Conservation (phyloP, 2,113 vertebrate species). For the Cynocephalus volans region DNA sequence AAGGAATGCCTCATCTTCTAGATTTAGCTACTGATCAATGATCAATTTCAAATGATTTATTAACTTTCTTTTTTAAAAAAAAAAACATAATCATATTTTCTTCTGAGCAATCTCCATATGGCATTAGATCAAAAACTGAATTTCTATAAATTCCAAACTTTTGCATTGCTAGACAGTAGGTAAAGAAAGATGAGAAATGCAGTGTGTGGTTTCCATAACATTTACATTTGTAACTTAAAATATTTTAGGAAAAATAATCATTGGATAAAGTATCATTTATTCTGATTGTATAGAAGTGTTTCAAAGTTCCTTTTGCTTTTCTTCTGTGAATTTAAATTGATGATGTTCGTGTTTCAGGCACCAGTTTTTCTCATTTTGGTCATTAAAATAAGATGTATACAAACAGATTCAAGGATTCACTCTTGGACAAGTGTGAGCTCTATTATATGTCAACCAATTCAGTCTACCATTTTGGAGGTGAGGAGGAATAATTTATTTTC, state of each 20-base stretch:
- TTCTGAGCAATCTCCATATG: background rate
- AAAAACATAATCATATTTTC: background rate
- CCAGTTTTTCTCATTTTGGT: background rate
- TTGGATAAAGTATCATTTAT: background rate
- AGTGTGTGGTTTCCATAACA: background rate
- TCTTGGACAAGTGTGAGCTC: background rate
- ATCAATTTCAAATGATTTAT: slow-evolving; percentile 35
- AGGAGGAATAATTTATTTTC: slow-evolving; percentile 32
- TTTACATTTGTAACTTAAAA: slow-evolving; percentile 36
- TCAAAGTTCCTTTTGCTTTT: slow-evolving; percentile 16
- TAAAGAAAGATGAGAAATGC: background rate
- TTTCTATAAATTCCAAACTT: slow-evolving; percentile 43
- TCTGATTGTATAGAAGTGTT: slow-evolving; percentile 2
- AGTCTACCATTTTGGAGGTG: background rate
- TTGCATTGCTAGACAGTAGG: slow-evolving; percentile 29
- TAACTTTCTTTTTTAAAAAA: slow-evolving; percentile 15
- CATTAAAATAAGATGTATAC: background rate
- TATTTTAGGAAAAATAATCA: slow-evolving; percentile 45
- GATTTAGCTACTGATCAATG: background rate
- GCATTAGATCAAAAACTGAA: slow-evolving; percentile 55
- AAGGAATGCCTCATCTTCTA: background rate
- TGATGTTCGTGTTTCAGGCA: background rate
- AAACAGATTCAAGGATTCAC: background rate
- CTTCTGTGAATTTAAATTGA: background rate
- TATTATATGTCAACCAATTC: background rate